phyloP scores from a whole-genome alignment of 1,140 invertebrate species.

The Solenopsis fugax region DNA sequence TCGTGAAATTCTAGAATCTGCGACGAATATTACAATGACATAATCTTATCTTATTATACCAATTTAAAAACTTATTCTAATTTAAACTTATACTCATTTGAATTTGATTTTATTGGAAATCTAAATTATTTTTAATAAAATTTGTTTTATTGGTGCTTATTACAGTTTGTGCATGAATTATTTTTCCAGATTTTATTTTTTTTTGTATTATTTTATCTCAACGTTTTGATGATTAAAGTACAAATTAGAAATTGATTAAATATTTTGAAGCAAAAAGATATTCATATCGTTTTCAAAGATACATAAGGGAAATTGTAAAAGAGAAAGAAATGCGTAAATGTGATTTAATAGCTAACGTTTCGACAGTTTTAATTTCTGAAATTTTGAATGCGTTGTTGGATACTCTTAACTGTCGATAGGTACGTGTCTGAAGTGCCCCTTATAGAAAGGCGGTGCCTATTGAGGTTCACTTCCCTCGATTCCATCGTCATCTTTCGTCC shows the following conservation, averaged over 20 bases:
- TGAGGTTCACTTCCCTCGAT: conserved; percentile 57
- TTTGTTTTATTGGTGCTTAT: conserved; percentile 3
- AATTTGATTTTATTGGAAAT: not conserved
- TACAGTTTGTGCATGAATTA: not conserved
- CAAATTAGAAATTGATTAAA: not conserved
- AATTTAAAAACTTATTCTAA: too few relatives aligned
- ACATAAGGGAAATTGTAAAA: not conserved
- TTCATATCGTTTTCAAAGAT: not conserved
- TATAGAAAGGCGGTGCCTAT: not conserved
- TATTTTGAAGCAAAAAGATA: not conserved
- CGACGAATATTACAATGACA: not conserved
- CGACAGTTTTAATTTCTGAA: not conserved
- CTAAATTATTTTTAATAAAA: not conserved
- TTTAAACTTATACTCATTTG: not conserved
- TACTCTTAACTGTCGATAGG: not conserved
- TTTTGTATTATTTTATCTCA: not conserved
- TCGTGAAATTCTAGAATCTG: not conserved
- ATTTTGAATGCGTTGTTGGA: not conserved
- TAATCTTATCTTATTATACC: not conserved
- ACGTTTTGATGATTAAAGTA: not conserved
- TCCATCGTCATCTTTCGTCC: conserved; percentile 76
- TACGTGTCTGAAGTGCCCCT: not conserved
- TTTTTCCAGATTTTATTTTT: not conserved
- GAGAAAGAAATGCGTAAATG: not conserved
- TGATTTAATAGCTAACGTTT: not conserved